Base-by-base conservation (phyloP, 2,888 invertebrate genomes). In the Synanthedon andrenaeformis region DNA sequence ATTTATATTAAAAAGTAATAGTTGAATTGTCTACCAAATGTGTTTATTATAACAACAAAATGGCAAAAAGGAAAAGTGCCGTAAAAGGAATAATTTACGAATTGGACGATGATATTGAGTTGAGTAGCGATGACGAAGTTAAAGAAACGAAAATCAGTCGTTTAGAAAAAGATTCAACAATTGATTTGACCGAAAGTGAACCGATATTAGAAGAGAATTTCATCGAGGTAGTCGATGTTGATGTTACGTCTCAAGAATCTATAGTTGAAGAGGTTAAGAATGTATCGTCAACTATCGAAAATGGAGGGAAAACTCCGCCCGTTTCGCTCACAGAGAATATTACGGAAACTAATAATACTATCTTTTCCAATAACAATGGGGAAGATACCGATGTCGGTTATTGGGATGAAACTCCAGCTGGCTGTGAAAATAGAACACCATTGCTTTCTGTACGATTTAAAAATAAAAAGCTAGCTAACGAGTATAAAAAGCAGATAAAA, bases 21-120 rank as follows among this genome's bases (percentile, higher is more conserved):
- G 3, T 23, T 23, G 23, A 23, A 4, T 23, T 23, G 23, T 35
- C 45, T 45, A 45, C 45, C 4, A 45, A 45, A 13, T 45, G 45
- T 5, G 45, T 45, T 14, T 45, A 2, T n/a, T 12, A n/a, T 45
- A 14, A 45, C 6, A 49, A 17, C 14, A 65, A 49, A 58, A 88
- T 88, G 88, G 72, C 88, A 14, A 87, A 85, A 72, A 75, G 88
- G 60, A 87, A 82, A 68, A 70, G 78, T 41, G 78, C 66, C 49
- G 79, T 87, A 35, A 82, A 81, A 56, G 79, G 87, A 74, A 87
- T 87, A 10, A 87, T 88, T 68, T 88, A 81, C 69, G 88, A 89
- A 75, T 76, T 89, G 61, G 84, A 87, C 60, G 87, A 86, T 57
- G 88, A 88, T 65, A 70, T 84, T 57, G 82, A 75, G 65, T 62